Percentiles rank a stretch among this genome's conserved stretches.
phyloP scores from a whole-genome alignment of 2,797 vertebrate genomes.

The Alfaro cultratus region DNA sequence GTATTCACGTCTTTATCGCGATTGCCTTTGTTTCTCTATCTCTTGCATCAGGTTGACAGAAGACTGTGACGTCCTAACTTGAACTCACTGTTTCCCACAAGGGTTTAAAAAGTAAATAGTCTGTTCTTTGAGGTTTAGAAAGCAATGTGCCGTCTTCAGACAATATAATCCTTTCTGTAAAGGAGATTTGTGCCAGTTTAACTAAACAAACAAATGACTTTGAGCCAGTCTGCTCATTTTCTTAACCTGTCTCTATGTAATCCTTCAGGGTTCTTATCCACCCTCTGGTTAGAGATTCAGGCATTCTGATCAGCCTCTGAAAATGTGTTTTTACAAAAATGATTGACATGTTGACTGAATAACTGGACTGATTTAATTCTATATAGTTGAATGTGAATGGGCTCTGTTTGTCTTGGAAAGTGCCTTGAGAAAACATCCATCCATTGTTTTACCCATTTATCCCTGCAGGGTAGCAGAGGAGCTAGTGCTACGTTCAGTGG shows the following conservation, averaged over 20 bases:
- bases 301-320: neutral
- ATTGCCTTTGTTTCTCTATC: neutral
- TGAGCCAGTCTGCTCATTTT: neutral
- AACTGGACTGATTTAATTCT: neutral
- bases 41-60: slow-evolving; percentile 21
- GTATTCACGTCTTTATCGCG: neutral
- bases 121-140: slow-evolving; percentile 15
- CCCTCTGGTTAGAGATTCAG: neutral
- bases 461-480: too few species aligned
- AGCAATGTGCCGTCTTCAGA: slow-evolving; percentile 20
- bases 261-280: neutral
- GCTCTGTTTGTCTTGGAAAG: neutral
- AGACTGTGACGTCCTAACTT: slow-evolving; percentile 1
- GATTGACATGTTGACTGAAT: neutral
- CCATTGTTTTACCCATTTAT: neutral
- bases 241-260: neutral
- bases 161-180: slow-evolving; percentile 46
- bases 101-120: slow-evolving; percentile 53
- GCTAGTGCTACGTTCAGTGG: neutral
- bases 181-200: slow-evolving; percentile 38
- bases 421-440: neutral
- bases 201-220: slow-evolving; percentile 29
- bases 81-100: slow-evolving; percentile 27
- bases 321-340: neutral
- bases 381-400: neutral